A percentile compares a stretch with the other conserved stretches of the same genome.
phyloP scores from a whole-genome alignment of 2,888 invertebrate genomes.

The Anorthoa munda region DNA sequence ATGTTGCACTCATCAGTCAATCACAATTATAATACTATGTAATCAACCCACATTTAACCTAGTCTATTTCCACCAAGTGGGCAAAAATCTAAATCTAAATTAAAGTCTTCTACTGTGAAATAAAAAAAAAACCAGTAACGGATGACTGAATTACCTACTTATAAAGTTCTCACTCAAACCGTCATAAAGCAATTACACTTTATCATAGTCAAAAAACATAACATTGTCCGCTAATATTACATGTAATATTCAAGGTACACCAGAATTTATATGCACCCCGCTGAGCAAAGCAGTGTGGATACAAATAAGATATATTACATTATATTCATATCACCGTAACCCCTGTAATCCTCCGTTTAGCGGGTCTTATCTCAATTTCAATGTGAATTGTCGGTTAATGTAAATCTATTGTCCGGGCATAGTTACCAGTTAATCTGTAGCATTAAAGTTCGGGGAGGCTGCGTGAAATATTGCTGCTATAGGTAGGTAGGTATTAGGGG shows the following conservation, averaged over 20 bases:
- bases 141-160: no score
- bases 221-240: constrained; percentile 12
- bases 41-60: no score
- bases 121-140: no score
- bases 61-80: no score
- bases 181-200: neutral
- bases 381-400: constrained; percentile 56
- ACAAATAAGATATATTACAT: constrained; percentile 58
- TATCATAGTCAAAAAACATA: constrained; percentile 13
- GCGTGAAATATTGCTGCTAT: constrained; percentile 32
- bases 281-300: constrained; percentile 23
- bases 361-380: constrained; percentile 52
- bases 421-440: constrained; percentile 46
- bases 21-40: no score
- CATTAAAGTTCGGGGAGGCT: constrained; percentile 45
- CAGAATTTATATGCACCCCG: constrained; percentile 45
- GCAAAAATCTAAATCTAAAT: no score
- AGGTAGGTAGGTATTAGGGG: neutral
- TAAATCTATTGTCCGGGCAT: constrained; percentile 54
- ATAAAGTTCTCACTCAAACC: neutral
- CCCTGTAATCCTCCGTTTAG: constrained; percentile 37
- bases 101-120: no score
- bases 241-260: constrained; percentile 22
- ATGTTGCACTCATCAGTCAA: no score
- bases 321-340: constrained; percentile 45